A percentile compares a stretch with the other conserved stretches of the same genome.
These are phyloP conservation scores for Mirounga angustirostris DNA, from an alignment of 2,113 vertebrate genomes.

Conservation along the genomic window DNA sequence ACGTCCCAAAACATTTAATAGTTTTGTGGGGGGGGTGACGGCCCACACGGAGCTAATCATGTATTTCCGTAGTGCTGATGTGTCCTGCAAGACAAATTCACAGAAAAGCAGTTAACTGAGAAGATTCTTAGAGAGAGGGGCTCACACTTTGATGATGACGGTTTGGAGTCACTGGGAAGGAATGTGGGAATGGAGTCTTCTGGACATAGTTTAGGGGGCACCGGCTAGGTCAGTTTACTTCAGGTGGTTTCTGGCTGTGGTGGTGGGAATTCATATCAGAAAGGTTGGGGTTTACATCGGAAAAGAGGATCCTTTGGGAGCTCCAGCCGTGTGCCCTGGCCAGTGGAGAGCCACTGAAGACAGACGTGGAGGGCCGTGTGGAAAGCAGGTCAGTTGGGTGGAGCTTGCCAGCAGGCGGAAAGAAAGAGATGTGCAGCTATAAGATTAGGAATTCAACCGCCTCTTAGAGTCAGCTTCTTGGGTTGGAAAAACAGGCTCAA, in stretches of 20 bases:
- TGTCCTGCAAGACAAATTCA: background rate
- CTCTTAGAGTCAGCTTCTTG: background rate
- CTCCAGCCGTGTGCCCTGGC: background rate
- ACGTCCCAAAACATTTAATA: background rate
- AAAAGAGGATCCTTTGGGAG: background rate
- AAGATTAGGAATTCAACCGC: background rate
- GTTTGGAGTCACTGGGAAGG: background rate
- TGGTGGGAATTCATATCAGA: background rate
- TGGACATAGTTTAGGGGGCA: background rate
- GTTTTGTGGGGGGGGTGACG: background rate
- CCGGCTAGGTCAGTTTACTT: background rate
- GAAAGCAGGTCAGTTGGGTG: background rate
- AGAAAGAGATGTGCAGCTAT: background rate
- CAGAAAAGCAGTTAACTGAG: conserved; percentile 8
- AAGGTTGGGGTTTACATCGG: background rate
- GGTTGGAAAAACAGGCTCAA: background rate
- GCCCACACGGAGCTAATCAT: background rate
- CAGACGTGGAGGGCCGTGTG: rapidly evolving
- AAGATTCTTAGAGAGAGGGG: background rate
- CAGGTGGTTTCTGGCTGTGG: background rate
- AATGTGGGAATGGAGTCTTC: background rate
- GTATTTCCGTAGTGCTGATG: background rate
- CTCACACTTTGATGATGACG: background rate
- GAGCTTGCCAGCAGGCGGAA: background rate
- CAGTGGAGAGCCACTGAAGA: background rate